These are phyloP conservation scores for Xestia c-nigrum DNA, from an alignment of 2,888 invertebrate genomes.

Conservation along the genomic window DNA sequence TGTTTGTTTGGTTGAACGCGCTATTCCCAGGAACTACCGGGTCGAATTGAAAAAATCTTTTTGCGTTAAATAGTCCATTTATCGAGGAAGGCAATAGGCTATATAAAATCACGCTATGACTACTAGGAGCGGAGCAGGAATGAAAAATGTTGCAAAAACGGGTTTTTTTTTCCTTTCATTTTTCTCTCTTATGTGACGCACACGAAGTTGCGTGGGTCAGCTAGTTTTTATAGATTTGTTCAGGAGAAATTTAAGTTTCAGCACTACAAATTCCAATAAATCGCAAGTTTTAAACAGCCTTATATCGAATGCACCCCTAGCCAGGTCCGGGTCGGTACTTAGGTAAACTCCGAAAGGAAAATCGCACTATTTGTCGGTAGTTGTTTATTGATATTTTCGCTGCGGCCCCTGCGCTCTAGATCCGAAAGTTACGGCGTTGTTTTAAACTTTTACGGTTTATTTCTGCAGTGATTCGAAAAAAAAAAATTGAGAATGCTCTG, in stretches of 20 bases:
- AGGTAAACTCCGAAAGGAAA: conserved; percentile 75
- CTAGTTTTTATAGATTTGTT: not conserved
- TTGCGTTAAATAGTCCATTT: too few species aligned
- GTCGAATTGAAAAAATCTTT: too few species aligned
- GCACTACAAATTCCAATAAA: not conserved
- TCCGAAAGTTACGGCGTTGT: conserved; percentile 51
- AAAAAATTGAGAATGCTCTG: conserved; percentile 17
- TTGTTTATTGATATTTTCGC: conserved; percentile 80
- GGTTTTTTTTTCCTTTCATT: too few species aligned
- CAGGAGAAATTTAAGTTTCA: not conserved
- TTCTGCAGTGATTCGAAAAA: conserved; percentile 54
- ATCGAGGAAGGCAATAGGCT: too few species aligned
- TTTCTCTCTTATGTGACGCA: too few species aligned
- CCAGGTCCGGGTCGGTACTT: conserved; percentile 70
- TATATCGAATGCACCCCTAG: conserved; percentile 58
- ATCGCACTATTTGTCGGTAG: conserved; percentile 76
- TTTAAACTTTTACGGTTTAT: conserved; percentile 61
- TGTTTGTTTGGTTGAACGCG: too few species aligned
- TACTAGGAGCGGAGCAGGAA: too few species aligned
- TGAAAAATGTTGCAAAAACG: too few species aligned
- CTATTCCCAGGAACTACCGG: too few species aligned
- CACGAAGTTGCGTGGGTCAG: too few species aligned
- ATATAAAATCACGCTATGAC: too few species aligned
- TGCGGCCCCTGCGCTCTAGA: conserved; percentile 55
- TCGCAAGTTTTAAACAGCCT: conserved; percentile 68